Percentiles rank a stretch among this genome's conserved stretches.
These are phyloP conservation scores for Scaptodrosophila latifasciaeformis DNA, from an alignment of 2,888 invertebrate genomes.

Conservation along the genomic window DNA sequence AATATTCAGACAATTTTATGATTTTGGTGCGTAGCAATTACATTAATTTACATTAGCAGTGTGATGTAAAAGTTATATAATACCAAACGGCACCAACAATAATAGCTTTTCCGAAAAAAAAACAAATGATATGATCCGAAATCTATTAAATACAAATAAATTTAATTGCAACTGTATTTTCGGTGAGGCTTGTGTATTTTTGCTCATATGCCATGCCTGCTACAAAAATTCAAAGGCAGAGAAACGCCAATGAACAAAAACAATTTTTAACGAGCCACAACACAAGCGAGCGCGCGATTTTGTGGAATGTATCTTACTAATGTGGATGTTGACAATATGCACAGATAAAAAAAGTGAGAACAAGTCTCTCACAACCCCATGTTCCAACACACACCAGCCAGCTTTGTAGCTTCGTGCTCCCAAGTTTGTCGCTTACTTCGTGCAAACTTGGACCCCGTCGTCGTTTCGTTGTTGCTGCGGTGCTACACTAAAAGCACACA, in stretches of 20 bases:
- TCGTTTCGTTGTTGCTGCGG: conserved; percentile 20
- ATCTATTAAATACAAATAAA: too few relatives aligned
- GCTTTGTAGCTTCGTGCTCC: conserved; percentile 3
- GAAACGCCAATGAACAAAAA: conserved; percentile 23
- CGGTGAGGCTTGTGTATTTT: conserved; percentile 14
- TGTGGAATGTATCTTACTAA: conserved; percentile 49
- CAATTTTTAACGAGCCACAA: conserved; percentile 5
- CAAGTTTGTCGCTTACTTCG: conserved; percentile 25
- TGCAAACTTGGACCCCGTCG: conserved; percentile 7
- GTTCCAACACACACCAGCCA: conserved; percentile 5
- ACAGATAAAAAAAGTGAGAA: too few relatives aligned
- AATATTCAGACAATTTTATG: too few relatives aligned
- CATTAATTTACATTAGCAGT: too few relatives aligned
- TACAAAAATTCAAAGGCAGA: conserved; percentile 12
- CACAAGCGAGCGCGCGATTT: conserved; percentile 35
- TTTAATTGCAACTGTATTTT: too few relatives aligned
- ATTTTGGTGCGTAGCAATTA: too few relatives aligned
- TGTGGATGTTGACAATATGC: conserved; percentile 38
- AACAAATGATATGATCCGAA: too few relatives aligned
- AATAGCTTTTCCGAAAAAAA: too few relatives aligned
- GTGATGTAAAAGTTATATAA: too few relatives aligned
- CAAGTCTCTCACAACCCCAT: neutral
- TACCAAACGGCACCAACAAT: too few relatives aligned
- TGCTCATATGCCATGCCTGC: neutral
- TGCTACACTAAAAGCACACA: conserved; percentile 17